A percentile compares a stretch with the other conserved stretches of the same genome.
phyloP scores from a whole-genome alignment of 2,888 invertebrate genomes.

The Aporophyla nigra region DNA sequence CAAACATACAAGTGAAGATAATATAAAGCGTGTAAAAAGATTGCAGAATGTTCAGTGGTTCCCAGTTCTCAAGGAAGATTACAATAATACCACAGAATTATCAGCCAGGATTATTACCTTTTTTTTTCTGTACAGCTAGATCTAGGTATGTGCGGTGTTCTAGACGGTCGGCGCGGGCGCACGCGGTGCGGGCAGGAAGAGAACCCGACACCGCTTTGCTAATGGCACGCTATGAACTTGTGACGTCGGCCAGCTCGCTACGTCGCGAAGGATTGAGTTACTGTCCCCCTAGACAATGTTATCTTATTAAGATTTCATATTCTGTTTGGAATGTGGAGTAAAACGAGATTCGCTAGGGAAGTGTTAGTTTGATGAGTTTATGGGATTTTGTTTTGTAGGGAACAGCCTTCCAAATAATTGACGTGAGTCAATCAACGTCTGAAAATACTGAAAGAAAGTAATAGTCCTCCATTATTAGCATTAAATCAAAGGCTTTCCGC shows the following conservation, averaged over 20 bases:
- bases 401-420: background rate
- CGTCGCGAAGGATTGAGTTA: conserved; percentile 67
- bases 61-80: conserved; percentile 35
- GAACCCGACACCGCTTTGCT: conserved; percentile 81
- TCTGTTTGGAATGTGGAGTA: conserved; percentile 20
- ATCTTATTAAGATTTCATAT: conserved; percentile 61
- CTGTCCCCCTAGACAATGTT: conserved; percentile 61
- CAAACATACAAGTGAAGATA: no score
- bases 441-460: no score
- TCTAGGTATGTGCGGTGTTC: conserved; percentile 45
- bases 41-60: background rate
- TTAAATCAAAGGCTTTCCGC: no score
- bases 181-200: conserved; percentile 77
- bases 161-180: conserved; percentile 48
- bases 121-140: conserved; percentile 39
- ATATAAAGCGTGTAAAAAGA: no score
- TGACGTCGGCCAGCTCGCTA: conserved; percentile 69
- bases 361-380: background rate
- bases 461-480: background rate
- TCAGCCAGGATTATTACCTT: conserved; percentile 18
- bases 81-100: conserved; percentile 28
- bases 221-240: conserved; percentile 76
- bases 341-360: background rate
- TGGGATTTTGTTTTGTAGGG: background rate
- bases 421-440: no score